phyloP scores from a whole-genome alignment of 1,140 invertebrate genomes.

The Papilio polytes region DNA sequence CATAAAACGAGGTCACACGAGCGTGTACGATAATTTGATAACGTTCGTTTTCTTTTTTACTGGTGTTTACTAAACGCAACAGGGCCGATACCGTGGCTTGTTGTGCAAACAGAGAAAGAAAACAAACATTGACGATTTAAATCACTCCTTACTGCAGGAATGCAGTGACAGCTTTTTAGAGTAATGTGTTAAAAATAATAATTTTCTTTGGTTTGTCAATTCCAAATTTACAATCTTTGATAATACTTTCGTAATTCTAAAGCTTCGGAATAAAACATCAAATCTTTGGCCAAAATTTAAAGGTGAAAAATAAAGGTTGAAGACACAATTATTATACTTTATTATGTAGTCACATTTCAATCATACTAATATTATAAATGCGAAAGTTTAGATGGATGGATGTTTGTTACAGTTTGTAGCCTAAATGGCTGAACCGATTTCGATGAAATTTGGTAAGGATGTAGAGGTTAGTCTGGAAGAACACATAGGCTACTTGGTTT shows the following conservation, averaged over 20 bases:
- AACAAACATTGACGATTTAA: neutral
- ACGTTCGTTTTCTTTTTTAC: slow-evolving; percentile 49
- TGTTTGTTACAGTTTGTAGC: too few relatives aligned
- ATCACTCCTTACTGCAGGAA: neutral
- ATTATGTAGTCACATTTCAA: too few relatives aligned
- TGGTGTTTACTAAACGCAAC: slow-evolving; percentile 35
- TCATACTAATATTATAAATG: too few relatives aligned
- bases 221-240: neutral
- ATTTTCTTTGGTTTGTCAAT: neutral
- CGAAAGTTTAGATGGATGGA: too few relatives aligned
- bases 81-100: slow-evolving; percentile 24
- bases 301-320: too few relatives aligned
- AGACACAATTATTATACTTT: too few relatives aligned
- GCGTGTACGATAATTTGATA: slow-evolving; percentile 51
- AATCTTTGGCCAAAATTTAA: neutral
- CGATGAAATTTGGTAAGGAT: too few relatives aligned
- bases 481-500: too few relatives aligned
- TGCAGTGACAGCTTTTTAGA: neutral
- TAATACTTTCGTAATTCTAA: neutral
- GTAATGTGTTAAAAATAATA: neutral
- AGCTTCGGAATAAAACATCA: too few relatives aligned
- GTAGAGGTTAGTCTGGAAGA: too few relatives aligned
- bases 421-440: too few relatives aligned
- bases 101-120: neutral
- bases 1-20: slow-evolving; percentile 51